A percentile compares a stretch with the other conserved stretches of the same genome.
Evolutionary conservation across 2,113 vertebrate species (phyloP).

Genomic region (Takifugu bimaculatus): DNA sequence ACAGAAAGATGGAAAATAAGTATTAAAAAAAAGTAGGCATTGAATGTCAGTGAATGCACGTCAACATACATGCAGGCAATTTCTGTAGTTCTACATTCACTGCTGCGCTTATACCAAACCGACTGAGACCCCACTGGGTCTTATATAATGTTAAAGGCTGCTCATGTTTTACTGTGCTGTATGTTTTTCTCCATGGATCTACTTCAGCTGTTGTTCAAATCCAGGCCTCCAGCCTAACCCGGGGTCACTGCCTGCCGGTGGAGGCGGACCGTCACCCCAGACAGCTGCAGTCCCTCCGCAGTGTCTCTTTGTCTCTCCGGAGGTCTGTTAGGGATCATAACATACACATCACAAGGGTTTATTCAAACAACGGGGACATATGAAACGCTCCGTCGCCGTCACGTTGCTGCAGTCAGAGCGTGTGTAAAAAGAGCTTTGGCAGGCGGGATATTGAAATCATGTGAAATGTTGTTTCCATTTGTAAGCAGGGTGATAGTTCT

Average conservation of each 20-base stretch:
- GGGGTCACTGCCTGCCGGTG: slow-evolving; percentile 36
- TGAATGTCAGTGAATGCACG: neutral
- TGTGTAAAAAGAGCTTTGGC: neutral
- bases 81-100: neutral
- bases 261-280: slow-evolving; percentile 35
- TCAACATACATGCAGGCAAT: too few relatives aligned
- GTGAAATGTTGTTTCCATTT: slow-evolving; percentile 16
- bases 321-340: slow-evolving; percentile 27
- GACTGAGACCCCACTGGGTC: slow-evolving; percentile 20
- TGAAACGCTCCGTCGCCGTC: slow-evolving; percentile 13
- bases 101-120: neutral
- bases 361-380: slow-evolving; percentile 19
- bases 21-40: neutral
- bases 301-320: slow-evolving; percentile 14
- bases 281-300: slow-evolving; percentile 56
- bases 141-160: slow-evolving; percentile 50
- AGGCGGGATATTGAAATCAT: slow-evolving; percentile 25
- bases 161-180: slow-evolving; percentile 35
- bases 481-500: slow-evolving; percentile 8
- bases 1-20: neutral
- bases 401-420: slow-evolving; percentile 9
- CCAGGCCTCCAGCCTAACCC: slow-evolving; percentile 30
- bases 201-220: slow-evolving; percentile 57
- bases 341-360: slow-evolving; percentile 32
- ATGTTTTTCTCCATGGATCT: slow-evolving; percentile 30